Conservation (phyloP, 2,797 vertebrate species). For the Amphiprion clarkii region DNA sequence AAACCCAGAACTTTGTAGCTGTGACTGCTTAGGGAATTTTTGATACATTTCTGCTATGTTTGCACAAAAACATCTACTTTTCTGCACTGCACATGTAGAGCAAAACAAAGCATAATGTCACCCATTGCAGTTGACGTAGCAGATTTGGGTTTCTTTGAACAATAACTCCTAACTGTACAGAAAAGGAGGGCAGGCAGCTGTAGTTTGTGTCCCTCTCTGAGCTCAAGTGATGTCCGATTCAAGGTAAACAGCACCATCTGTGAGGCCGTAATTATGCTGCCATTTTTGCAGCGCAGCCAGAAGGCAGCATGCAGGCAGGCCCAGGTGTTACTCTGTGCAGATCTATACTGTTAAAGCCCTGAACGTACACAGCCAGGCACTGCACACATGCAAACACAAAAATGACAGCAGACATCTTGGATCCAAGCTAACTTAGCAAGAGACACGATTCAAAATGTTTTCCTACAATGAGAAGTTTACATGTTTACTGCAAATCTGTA, state of each 20-base stretch:
- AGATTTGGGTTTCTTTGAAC: slow-evolving; percentile 5
- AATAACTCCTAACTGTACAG: slow-evolving; percentile 22
- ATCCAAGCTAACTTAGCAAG: neutral
- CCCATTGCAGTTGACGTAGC: too few species aligned
- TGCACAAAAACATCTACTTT: neutral
- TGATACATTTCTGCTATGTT: neutral
- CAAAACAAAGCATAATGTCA: too few species aligned
- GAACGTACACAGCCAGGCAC: slow-evolving; percentile 18
- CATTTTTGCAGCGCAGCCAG: slow-evolving; percentile 72
- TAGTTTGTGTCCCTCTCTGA: slow-evolving; percentile 63
- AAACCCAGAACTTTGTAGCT: too few species aligned
- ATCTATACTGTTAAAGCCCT: slow-evolving; percentile 42
- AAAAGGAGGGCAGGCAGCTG: slow-evolving; percentile 5
- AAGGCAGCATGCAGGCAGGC: slow-evolving; percentile 68
- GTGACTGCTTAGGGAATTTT: too few species aligned
- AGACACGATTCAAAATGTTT: slow-evolving; percentile 9
- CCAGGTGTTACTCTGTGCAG: slow-evolving; percentile 77
- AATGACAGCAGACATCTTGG: neutral
- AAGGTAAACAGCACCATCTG: slow-evolving; percentile 81
- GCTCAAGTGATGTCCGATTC: slow-evolving; percentile 76
- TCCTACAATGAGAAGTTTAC: slow-evolving; percentile 1
- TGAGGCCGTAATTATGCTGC: slow-evolving; percentile 73
- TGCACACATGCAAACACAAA: slow-evolving; percentile 5
- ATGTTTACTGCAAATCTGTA: neutral
- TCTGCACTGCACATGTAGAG: neutral